These are phyloP conservation scores for Lithophane semibrunnea DNA, from an alignment of 2,888 invertebrate genomes.

Conservation along the genomic window DNA sequence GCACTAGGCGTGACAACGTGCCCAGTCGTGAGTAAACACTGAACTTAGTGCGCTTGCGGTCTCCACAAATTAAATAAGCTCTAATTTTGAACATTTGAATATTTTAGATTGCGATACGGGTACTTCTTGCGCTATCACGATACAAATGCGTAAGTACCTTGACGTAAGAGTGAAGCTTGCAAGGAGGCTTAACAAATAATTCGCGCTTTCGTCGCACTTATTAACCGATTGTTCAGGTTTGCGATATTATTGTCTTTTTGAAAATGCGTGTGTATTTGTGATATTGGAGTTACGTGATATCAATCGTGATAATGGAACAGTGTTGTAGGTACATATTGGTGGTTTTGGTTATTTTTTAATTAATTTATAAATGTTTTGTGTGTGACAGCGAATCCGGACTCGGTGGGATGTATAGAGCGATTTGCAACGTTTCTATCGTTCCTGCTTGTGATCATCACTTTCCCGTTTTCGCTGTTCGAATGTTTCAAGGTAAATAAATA, in stretches of 20 bases:
- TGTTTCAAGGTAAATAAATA: slow-evolving; percentile 93
- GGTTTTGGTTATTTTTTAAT: slow-evolving; percentile 19
- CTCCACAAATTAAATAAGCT: slow-evolving; percentile 64
- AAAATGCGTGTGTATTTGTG: slow-evolving; percentile 51
- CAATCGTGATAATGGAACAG: slow-evolving; percentile 10
- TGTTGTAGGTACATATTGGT: slow-evolving; percentile 20
- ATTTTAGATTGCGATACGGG: slow-evolving; percentile 90
- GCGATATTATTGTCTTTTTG: slow-evolving; percentile 40
- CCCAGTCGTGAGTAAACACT: slow-evolving; percentile 86
- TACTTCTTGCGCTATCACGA: slow-evolving; percentile 89
- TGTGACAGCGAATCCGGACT: slow-evolving; percentile 91
- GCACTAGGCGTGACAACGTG: slow-evolving; percentile 86
- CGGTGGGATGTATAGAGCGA: slow-evolving; percentile 93
- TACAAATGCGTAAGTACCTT: slow-evolving; percentile 89
- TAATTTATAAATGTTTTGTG: slow-evolving; percentile 67
- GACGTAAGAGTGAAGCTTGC: slow-evolving; percentile 69
- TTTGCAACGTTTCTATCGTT: slow-evolving; percentile 93
- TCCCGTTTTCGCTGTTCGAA: slow-evolving; percentile 95
- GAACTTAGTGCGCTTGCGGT: slow-evolving; percentile 63
- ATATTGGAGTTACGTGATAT: slow-evolving; percentile 31
- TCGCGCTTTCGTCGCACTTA: slow-evolving; percentile 67
- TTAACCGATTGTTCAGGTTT: slow-evolving; percentile 62
- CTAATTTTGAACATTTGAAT: slow-evolving; percentile 80
- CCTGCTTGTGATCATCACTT: slow-evolving; percentile 93
- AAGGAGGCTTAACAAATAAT: slow-evolving; percentile 69